Evolutionary conservation across 2,888 invertebrate species (phyloP).

Genomic region (Palloptera scutellata): DNA sequence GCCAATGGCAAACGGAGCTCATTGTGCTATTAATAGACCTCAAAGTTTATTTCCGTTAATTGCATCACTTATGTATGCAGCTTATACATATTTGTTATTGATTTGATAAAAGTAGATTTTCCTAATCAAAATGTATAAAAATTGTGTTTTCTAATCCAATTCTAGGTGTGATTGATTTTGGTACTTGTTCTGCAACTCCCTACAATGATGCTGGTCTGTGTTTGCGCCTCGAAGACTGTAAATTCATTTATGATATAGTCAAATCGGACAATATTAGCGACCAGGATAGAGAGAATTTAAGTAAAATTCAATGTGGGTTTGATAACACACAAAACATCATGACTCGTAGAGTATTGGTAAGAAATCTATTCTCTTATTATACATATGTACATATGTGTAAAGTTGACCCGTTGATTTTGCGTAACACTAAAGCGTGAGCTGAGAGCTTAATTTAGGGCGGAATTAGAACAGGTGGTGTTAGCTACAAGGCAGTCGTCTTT

Average conservation of each 20-base stretch:
- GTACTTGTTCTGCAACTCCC: slow-evolving; percentile 46
- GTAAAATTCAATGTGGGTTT: slow-evolving; percentile 73
- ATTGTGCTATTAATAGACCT: no score
- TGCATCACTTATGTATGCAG: no score
- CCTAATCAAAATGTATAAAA: neutral
- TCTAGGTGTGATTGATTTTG: slow-evolving; percentile 45
- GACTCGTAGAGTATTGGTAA: slow-evolving; percentile 69
- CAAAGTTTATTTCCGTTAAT: no score
- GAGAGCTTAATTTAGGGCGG: no score
- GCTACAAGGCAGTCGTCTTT: no score
- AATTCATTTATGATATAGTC: slow-evolving; percentile 44
- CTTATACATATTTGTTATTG: no score
- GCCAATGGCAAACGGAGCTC: no score
- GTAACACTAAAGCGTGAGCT: no score
- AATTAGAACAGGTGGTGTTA: no score
- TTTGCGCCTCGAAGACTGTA: slow-evolving; percentile 51
- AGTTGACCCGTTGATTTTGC: no score
- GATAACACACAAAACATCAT: slow-evolving; percentile 56
- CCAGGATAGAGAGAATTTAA: slow-evolving; percentile 38
- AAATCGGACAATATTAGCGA: slow-evolving; percentile 34
- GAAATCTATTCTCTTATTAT: slow-evolving; percentile 37
- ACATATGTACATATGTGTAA: no score
- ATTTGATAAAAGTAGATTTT: no score
- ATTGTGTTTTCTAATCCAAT: neutral
- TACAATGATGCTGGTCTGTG: slow-evolving; percentile 50